phyloP scores from a whole-genome alignment of 2,113 vertebrate genomes.

The Melanerpes formicivorus region DNA sequence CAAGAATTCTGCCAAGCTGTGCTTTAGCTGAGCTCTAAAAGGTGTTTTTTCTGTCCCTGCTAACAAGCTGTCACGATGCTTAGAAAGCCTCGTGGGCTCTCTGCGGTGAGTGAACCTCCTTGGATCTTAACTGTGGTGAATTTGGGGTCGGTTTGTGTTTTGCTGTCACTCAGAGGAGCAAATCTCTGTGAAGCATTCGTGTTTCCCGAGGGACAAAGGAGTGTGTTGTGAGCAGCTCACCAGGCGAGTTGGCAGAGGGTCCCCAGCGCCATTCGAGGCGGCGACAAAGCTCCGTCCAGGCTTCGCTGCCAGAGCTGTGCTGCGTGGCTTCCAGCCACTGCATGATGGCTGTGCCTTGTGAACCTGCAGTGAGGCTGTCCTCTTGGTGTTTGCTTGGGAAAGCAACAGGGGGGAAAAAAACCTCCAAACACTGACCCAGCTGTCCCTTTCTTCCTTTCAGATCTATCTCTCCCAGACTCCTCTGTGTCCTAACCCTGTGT shows the following conservation, averaged over 20 bases:
- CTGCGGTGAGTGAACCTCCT: conserved; percentile 60
- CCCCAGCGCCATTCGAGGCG: background rate
- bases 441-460: conserved; percentile 70
- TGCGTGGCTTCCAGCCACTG: background rate
- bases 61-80: conserved; percentile 66
- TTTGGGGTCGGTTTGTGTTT: conserved; percentile 26
- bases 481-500: conserved; percentile 88
- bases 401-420: background rate
- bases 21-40: conserved; percentile 65
- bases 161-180: conserved; percentile 1
- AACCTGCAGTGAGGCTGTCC: background rate
- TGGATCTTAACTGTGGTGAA: conserved; percentile 33
- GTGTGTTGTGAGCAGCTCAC: conserved; percentile 23
- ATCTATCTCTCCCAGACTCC: conserved; percentile 90
- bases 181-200: background rate
- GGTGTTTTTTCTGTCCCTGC: conserved; percentile 70
- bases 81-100: conserved; percentile 58
- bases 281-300: background rate
- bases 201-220: conserved; percentile 28
- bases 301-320: background rate
- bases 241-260: conserved; percentile 17
- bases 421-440: background rate
- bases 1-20: background rate
- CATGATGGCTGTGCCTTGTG: conserved; percentile 34
- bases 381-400: background rate